Evolutionary conservation across 2,888 invertebrate species (phyloP), one percentile per base, ranked within the genome.

Genomic region (Lasius platythorax): DNA sequence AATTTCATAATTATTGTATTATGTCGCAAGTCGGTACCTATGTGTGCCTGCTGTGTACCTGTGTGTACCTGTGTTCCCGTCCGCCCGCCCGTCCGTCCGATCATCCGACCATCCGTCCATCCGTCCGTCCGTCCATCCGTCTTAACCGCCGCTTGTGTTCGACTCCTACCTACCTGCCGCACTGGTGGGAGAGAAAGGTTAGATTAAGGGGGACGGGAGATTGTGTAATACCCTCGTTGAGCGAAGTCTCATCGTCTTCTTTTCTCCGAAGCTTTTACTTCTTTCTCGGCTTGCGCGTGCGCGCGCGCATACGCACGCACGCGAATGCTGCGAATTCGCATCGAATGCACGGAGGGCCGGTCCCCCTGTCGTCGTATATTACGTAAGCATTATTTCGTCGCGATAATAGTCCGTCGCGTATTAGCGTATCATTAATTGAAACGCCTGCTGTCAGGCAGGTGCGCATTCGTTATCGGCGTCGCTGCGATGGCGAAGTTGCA

Each of bases 1-100:
- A 95, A 95, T 95, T 95, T 95, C 94, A 95, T 95, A 95, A 95
- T 95, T 95, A 94, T 94, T 92, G 93, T 94, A 93, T 93, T 93
- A 93, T 94, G 94, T 93, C 91, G 94, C 92, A 94, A 94, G 93
- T 93, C 90, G 89, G 82, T 89, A 91, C 86, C 56, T 50, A n/a
- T 53, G 23, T 23, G 23, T 23, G 23, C 23, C 23, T 23, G 23
- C 23, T 23, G 23, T 23, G 23, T 23, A 23, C 23, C 23, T 23
- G 23, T 23, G 50, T 53, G 43, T 15, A 91, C 87, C 89, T 84
- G 78, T 73, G 79, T 61, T 53, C 63, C n/a, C 86, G 86, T 86
- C 75, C 79, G 87, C 53, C 74, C 87, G 86, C 87, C 74, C 85
- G 84, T 78, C n/a, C 70, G 63, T 40, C 23, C 66, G 67, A 28